These are phyloP conservation scores for Chelonus formosanus DNA, from an alignment of 2,888 invertebrate genomes.

Conservation along the genomic window DNA sequence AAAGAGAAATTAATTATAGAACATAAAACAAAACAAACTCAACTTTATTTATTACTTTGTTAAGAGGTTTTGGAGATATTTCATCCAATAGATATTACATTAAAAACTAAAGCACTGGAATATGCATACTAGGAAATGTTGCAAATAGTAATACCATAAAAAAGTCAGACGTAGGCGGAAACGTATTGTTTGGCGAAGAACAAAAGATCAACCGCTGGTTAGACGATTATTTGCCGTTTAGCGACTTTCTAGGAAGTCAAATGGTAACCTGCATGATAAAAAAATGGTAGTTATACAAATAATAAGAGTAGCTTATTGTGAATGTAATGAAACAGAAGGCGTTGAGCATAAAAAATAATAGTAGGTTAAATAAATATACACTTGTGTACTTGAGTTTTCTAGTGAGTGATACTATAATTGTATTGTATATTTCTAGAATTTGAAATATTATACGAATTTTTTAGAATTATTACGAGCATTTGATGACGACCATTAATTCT, in stretches of 20 bases:
- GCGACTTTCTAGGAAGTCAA: conserved; percentile 40
- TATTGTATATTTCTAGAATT: not conserved
- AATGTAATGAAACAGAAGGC: conserved; percentile 18
- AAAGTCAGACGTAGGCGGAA: conserved; percentile 44
- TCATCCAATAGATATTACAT: not conserved
- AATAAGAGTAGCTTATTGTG: not conserved
- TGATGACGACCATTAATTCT: not conserved
- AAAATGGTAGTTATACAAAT: conserved; percentile 25
- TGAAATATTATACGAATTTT: not conserved
- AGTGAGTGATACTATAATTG: too few relatives aligned
- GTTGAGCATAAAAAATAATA: conserved; percentile 16
- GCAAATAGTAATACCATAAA: conserved; percentile 45
- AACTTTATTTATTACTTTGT: too few relatives aligned
- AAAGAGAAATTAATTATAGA: too few relatives aligned
- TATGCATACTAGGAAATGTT: conserved; percentile 19
- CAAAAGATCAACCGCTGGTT: conserved; percentile 47
- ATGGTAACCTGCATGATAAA: conserved; percentile 28
- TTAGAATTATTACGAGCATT: not conserved
- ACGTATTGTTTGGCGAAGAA: conserved; percentile 55
- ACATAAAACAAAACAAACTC: too few relatives aligned
- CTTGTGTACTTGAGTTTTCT: too few relatives aligned
- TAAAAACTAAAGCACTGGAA: not conserved
- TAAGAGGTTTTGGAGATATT: too few relatives aligned
- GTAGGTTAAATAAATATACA: too few relatives aligned
- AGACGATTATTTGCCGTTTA: conserved; percentile 59